Conservation (phyloP, 2,113 vertebrate genomes). For the Calypte anna region DNA sequence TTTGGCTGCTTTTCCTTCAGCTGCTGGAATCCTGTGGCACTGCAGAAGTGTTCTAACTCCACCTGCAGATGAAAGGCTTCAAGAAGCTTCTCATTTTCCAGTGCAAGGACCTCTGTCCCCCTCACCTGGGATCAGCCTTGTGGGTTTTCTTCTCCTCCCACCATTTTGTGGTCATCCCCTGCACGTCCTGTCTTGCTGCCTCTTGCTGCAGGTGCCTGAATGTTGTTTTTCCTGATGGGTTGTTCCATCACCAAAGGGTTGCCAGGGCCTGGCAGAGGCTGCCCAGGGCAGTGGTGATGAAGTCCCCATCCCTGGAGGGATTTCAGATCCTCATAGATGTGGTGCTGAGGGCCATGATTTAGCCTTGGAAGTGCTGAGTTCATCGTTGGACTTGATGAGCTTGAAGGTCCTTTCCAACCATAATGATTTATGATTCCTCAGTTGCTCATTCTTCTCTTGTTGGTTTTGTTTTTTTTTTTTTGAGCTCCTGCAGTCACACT, state of each 20-base stretch:
- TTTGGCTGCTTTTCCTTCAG: not conserved
- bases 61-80: not conserved
- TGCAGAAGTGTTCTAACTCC: not conserved
- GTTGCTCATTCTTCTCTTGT: not conserved
- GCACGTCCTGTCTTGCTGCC: rapidly evolving
- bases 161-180: rapidly evolving
- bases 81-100: rapidly evolving
- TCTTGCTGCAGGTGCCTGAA: not conserved
- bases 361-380: no score
- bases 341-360: no score
- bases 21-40: not conserved
- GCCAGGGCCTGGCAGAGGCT: no score
- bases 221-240: not conserved
- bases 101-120: rapidly evolving
- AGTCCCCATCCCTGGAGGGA: no score
- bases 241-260: no score
- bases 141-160: not conserved
- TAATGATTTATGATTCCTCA: no score
- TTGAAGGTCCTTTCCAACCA: no score
- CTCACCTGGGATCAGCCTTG: not conserved
- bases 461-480: not conserved
- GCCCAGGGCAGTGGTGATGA: no score
- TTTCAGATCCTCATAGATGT: no score
- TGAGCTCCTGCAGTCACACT: not conserved
- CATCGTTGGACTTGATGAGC: no score